Conservation (phyloP, 1,140 invertebrate species). For the Brachionus koreanus region DNA sequence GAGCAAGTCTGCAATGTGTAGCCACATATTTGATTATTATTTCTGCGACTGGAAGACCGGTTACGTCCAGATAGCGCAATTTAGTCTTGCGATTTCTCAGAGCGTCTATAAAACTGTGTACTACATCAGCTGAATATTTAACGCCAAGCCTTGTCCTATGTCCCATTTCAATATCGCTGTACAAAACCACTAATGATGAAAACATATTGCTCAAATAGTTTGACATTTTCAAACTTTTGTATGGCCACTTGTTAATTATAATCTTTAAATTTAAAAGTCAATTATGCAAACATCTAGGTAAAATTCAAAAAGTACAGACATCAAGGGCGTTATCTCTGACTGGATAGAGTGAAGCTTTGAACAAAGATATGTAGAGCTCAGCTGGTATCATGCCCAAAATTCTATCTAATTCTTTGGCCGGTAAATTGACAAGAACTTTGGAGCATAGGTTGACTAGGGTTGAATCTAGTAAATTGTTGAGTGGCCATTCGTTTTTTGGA, state of each 20-base stretch:
- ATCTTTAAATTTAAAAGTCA: slow-evolving; percentile 18
- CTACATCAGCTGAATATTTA: slow-evolving; percentile 41
- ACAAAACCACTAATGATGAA: slow-evolving; percentile 27
- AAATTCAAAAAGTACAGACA: background rate
- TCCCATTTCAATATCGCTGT: slow-evolving; percentile 37
- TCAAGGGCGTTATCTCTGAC: slow-evolving; percentile 16
- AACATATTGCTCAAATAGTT: slow-evolving; percentile 36
- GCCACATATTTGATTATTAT: slow-evolving; percentile 43
- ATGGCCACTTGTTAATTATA: slow-evolving; percentile 33
- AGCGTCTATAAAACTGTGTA: slow-evolving; percentile 43
- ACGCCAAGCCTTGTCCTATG: slow-evolving; percentile 31
- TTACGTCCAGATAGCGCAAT: slow-evolving; percentile 35
- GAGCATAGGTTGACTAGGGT: background rate
- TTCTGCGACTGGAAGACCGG: slow-evolving; percentile 32
- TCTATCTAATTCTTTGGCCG: background rate
- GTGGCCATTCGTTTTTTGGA: slow-evolving; percentile 28
- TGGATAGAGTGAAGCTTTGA: slow-evolving; percentile 38
- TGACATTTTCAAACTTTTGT: background rate
- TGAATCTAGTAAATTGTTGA: slow-evolving; percentile 3
- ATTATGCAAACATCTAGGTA: background rate
- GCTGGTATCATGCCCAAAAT: slow-evolving; percentile 24
- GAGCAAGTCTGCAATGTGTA: slow-evolving; percentile 44
- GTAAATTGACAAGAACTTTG: slow-evolving; percentile 15
- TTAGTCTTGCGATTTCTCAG: slow-evolving; percentile 4
- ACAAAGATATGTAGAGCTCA: background rate